A percentile compares a stretch with the other conserved stretches of the same genome.
Conservation (phyloP, 2,113 vertebrate species). For the Coracopsis vasa region DNA sequence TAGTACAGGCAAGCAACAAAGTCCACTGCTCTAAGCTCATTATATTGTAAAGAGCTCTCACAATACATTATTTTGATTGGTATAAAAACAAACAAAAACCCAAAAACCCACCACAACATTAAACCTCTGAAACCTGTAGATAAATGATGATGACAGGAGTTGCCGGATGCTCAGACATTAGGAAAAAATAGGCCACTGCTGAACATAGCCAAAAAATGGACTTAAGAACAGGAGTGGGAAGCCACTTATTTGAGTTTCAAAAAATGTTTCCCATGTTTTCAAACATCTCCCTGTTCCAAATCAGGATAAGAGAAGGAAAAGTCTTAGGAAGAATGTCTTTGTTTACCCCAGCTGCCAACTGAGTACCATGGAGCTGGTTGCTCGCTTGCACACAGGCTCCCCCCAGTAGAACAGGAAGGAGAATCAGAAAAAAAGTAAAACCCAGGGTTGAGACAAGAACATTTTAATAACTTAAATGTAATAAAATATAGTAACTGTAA, state of each 20-base stretch:
- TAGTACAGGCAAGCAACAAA: conserved; percentile 10
- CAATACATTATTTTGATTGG: conserved; percentile 53
- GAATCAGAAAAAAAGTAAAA: neutral
- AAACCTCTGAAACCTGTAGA: conserved; percentile 35
- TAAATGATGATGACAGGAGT: conserved; percentile 11
- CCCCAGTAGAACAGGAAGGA: neutral
- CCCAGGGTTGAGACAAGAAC: neutral
- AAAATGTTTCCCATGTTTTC: neutral
- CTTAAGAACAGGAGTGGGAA: neutral
- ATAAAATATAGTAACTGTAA: neutral
- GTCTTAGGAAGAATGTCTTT: neutral
- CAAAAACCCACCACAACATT: neutral
- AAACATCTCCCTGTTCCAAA: neutral
- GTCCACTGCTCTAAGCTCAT: conserved; percentile 40
- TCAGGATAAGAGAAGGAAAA: neutral
- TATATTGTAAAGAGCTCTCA: conserved; percentile 28
- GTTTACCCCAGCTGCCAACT: neutral
- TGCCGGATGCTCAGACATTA: neutral
- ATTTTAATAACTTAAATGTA: neutral
- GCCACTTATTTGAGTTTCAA: neutral
- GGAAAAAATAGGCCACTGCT: neutral
- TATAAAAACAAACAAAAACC: conserved; percentile 17
- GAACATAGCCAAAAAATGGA: neutral
- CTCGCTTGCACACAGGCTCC: neutral
- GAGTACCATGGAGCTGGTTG: neutral